Evolutionary conservation across 1,140 invertebrate species (phyloP).

Genomic region (Teleogryllus occipitalis): DNA sequence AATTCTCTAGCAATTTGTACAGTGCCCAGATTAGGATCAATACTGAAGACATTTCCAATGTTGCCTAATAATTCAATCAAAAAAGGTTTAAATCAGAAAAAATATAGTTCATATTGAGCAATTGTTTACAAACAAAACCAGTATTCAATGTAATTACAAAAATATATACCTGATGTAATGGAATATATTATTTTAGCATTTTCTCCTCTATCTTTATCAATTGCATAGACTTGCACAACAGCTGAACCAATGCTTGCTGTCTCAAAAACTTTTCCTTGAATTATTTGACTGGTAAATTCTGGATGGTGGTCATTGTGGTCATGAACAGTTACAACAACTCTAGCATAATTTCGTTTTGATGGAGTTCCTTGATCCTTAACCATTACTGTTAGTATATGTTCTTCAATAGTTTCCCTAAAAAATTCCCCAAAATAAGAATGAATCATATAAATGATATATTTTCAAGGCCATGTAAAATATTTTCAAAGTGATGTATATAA

Average conservation of each 20-base stretch:
- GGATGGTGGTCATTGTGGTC: conserved; percentile 88
- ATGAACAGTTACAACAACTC: conserved; percentile 69
- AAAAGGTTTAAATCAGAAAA: neutral
- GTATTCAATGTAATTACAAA: neutral
- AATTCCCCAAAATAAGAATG: neutral
- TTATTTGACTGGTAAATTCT: conserved; percentile 63
- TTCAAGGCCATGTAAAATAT: neutral
- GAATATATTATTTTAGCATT: conserved; percentile 74
- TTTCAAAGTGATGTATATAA: neutral
- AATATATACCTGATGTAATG: conserved; percentile 57
- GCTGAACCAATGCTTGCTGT: conserved; percentile 62
- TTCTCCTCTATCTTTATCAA: conserved; percentile 71
- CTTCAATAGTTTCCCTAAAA: conserved; percentile 60
- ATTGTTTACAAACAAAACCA: neutral
- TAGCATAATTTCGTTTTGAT: conserved; percentile 73
- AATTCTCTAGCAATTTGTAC: conserved; percentile 66
- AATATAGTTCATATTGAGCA: neutral
- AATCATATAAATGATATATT: neutral
- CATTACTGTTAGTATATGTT: conserved; percentile 82
- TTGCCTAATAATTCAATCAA: conserved; percentile 49
- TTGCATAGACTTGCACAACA: conserved; percentile 62
- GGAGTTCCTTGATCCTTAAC: conserved; percentile 83
- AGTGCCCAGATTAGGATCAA: conserved; percentile 67
- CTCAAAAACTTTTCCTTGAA: conserved; percentile 67
- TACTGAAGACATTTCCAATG: conserved; percentile 71